Percentiles rank a stretch among this genome's conserved stretches.
Conservation (phyloP, 2,113 vertebrate genomes). For the Merops nubicus region DNA sequence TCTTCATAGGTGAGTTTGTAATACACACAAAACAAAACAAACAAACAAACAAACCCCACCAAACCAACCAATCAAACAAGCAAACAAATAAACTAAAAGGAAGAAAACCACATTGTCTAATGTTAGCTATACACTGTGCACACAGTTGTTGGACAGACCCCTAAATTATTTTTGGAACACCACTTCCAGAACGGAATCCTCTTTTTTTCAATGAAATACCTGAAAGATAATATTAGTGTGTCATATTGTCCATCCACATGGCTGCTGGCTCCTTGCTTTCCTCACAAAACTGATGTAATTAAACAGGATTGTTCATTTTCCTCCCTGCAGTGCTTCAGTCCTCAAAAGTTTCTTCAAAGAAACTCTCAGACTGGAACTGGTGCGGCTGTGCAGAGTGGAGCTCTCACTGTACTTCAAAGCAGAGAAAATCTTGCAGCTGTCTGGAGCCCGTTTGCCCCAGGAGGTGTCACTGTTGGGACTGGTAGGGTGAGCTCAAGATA, state of each 20-base stretch:
- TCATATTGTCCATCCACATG: constrained; percentile 10
- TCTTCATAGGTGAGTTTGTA: neutral
- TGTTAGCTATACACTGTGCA: neutral
- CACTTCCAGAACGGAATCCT: neutral
- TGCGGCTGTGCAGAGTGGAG: neutral
- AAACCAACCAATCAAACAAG: neutral
- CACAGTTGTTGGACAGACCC: neutral
- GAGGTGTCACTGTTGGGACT: constrained; percentile 80
- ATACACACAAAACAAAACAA: neutral
- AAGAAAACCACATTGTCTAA: neutral
- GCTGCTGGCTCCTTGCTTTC: neutral
- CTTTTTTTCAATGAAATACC: constrained; percentile 16
- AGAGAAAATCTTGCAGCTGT: neutral
- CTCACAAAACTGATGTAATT: constrained; percentile 34
- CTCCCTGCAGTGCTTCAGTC: neutral
- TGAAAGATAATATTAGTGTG: neutral
- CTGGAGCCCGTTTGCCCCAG: constrained; percentile 52
- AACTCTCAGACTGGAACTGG: neutral
- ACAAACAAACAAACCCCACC: neutral
- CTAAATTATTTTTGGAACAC: neutral
- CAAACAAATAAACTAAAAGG: neutral
- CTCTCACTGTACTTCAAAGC: neutral
- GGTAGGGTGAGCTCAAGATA: constrained; percentile 13
- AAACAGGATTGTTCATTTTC: neutral
- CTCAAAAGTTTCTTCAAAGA: constrained; percentile 8